These are phyloP conservation scores for Willowsia nigromaculata DNA, from an alignment of 2,888 invertebrate genomes.

Conservation along the genomic window DNA sequence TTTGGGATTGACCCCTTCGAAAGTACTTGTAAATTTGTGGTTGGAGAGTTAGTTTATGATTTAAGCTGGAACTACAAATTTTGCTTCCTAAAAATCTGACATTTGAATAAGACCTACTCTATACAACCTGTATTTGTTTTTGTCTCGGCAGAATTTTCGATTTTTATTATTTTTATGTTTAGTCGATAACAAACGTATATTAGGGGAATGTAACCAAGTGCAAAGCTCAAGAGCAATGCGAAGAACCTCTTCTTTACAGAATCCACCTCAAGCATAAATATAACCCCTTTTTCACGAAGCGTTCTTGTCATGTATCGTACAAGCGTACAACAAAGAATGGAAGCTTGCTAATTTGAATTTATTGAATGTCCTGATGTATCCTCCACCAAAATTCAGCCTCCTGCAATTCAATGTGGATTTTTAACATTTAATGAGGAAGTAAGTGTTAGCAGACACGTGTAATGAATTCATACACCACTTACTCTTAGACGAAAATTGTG, in stretches of 20 bases:
- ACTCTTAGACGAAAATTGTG: slow-evolving; percentile 31
- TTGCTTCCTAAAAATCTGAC: too few species aligned
- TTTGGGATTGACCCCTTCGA: too few species aligned
- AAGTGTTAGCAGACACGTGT: too few species aligned
- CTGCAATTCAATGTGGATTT: background rate
- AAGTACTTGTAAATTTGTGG: slow-evolving; percentile 20
- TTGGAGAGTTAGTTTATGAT: background rate
- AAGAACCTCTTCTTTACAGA: background rate
- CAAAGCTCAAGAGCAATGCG: background rate
- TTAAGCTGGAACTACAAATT: background rate
- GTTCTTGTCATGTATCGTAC: too few species aligned
- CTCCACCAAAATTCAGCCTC: slow-evolving; percentile 47
- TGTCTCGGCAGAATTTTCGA: too few species aligned
- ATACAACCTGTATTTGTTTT: too few species aligned
- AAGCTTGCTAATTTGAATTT: background rate
- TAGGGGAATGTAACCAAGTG: slow-evolving; percentile 8
- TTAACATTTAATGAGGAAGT: too few species aligned
- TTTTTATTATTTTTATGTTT: background rate
- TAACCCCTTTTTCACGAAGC: too few species aligned
- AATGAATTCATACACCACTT: background rate
- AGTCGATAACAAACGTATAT: slow-evolving; percentile 18
- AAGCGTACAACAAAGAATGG: too few species aligned
- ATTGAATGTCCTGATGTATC: slow-evolving; percentile 13
- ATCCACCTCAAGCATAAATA: too few species aligned
- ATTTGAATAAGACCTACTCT: too few species aligned